phyloP scores from a whole-genome alignment of 2,113 vertebrate genomes.

The Oryctolagus cuniculus region mOryCun1.1 NC_091452.1:18593001-18593500 shows the following conservation, averaged over 20 bases:
- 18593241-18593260: constrained; percentile 75
- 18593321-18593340: background rate
- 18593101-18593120: background rate
- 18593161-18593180: constrained; percentile 6
- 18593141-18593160: background rate
- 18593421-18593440: constrained; percentile 41
- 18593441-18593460: constrained; percentile 5
- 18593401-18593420: background rate
- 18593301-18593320: background rate
- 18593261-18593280: constrained; percentile 54
- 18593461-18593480: background rate
- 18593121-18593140: background rate
- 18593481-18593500: background rate
- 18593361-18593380: constrained; percentile 57
- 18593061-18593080: background rate
- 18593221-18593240: constrained; percentile 68
- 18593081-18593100: background rate
- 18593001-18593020: no score
- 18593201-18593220: constrained; percentile 19
- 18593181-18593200: background rate
- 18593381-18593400: background rate
- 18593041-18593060: background rate
- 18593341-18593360: background rate
- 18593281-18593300: constrained; percentile 29
- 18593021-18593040: background rate